phyloP scores from a whole-genome alignment of 2,888 invertebrate genomes.

The Cantharis rufa region DNA sequence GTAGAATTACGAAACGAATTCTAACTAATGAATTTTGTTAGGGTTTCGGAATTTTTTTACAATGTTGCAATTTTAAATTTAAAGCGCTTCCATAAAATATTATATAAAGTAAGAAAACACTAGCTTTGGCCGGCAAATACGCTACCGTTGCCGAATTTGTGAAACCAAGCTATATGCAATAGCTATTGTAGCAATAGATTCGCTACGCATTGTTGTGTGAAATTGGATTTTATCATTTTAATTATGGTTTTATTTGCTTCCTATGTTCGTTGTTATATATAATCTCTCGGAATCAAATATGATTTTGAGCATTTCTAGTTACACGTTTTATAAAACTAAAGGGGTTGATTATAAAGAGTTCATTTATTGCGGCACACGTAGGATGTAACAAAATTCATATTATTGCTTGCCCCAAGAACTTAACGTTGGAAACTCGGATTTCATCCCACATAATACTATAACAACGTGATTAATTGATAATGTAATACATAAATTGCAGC shows the following conservation, averaged over 20 bases:
- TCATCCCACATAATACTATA: background rate
- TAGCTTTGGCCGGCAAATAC: slow-evolving; percentile 5
- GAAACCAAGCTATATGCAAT: slow-evolving; percentile 9
- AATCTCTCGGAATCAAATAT: slow-evolving; percentile 35
- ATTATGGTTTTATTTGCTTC: slow-evolving; percentile 54
- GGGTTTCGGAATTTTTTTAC: background rate
- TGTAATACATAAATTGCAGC: background rate
- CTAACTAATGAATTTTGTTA: background rate
- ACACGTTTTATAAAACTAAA: background rate
- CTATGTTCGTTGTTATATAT: slow-evolving; percentile 49
- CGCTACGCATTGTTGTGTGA: slow-evolving; percentile 53
- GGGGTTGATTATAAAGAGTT: background rate
- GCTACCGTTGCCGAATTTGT: slow-evolving; percentile 19
- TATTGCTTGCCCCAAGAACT: background rate
- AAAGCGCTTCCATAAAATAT: background rate
- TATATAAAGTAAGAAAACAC: background rate
- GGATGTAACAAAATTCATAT: background rate
- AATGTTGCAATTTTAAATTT: background rate
- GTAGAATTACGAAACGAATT: background rate
- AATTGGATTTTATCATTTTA: slow-evolving; percentile 56
- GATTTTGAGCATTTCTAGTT: slow-evolving; percentile 8
- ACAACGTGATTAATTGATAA: background rate
- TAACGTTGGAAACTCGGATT: background rate
- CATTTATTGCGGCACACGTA: background rate
- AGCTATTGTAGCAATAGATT: slow-evolving; percentile 44